These are phyloP conservation scores for Leptobrachium ailaonicum DNA, from an alignment of 2,113 vertebrate species.

Conservation along the genomic window DNA sequence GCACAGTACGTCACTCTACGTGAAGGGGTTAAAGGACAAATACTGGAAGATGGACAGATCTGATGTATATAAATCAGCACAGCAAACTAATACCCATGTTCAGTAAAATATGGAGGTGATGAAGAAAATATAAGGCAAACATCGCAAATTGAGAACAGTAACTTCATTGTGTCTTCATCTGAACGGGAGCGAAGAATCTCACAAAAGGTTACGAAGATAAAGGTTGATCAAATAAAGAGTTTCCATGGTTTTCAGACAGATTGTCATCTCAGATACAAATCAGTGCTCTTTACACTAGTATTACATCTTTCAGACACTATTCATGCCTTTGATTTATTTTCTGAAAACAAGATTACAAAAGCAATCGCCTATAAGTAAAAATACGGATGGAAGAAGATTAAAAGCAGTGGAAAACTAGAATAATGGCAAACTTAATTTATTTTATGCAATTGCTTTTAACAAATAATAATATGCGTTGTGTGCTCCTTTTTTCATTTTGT, in stretches of 20 bases:
- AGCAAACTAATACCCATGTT: too few relatives aligned
- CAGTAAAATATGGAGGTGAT: too few relatives aligned
- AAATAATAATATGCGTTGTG: too few relatives aligned
- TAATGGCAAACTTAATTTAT: not conserved
- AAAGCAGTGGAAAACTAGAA: not conserved
- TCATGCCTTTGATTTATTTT: not conserved
- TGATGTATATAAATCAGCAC: too few relatives aligned
- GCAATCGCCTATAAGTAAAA: not conserved
- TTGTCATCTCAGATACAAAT: not conserved
- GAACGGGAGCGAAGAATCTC: not conserved
- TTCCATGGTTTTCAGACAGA: slow-evolving; percentile 2
- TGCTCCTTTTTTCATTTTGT: too few relatives aligned
- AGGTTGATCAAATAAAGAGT: slow-evolving; percentile 4
- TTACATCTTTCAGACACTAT: not conserved
- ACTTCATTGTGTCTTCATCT: slow-evolving; percentile 10
- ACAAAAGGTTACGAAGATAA: slow-evolving; percentile 12
- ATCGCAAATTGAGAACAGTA: not conserved
- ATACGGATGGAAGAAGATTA: not conserved
- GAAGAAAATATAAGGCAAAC: not conserved
- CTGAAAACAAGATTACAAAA: not conserved
- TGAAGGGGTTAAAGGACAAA: too few relatives aligned
- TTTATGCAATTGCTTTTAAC: not conserved
- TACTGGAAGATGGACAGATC: too few relatives aligned
- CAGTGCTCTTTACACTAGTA: not conserved
- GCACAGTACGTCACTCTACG: too few relatives aligned